Evolutionary conservation across 2,888 invertebrate species (phyloP).

Genomic region (Thyatira batis): DNA sequence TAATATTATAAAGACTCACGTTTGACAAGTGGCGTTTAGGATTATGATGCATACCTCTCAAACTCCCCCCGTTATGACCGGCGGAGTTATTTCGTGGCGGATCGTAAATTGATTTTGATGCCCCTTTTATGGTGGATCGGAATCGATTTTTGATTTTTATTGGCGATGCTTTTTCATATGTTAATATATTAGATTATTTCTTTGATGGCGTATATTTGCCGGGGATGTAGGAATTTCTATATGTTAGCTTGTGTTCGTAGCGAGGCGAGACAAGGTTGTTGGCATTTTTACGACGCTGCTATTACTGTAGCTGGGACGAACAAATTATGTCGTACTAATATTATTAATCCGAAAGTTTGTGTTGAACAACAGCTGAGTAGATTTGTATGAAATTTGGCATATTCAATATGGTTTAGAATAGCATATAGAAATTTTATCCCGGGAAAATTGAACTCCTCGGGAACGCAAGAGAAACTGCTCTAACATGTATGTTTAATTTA

Average conservation of each 20-base stretch:
- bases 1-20: slow-evolving; percentile 66
- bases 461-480: too few relatives aligned
- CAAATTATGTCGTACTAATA: slow-evolving; percentile 53
- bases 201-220: slow-evolving; percentile 41
- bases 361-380: too few relatives aligned
- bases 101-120: slow-evolving; percentile 77
- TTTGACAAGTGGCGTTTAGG: slow-evolving; percentile 76
- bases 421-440: too few relatives aligned
- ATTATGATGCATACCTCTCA: slow-evolving; percentile 63
- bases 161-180: slow-evolving; percentile 71
- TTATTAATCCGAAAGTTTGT: too few relatives aligned
- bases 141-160: slow-evolving; percentile 74
- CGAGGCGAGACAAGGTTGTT: slow-evolving; percentile 35
- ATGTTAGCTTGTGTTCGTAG: slow-evolving; percentile 14
- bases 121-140: slow-evolving; percentile 63
- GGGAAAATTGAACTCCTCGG: too few relatives aligned
- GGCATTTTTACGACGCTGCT: slow-evolving; percentile 37
- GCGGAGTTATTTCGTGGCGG: slow-evolving; percentile 51
- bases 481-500: slow-evolving; percentile 68
- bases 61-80: slow-evolving; percentile 53
- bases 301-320: slow-evolving; percentile 27
- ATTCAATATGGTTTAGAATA: too few relatives aligned
- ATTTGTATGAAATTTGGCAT: too few relatives aligned
- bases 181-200: slow-evolving; percentile 62
- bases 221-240: slow-evolving; percentile 25